Conservation (phyloP, 1,140 invertebrate species). For the Drosophila saltans region DNA sequence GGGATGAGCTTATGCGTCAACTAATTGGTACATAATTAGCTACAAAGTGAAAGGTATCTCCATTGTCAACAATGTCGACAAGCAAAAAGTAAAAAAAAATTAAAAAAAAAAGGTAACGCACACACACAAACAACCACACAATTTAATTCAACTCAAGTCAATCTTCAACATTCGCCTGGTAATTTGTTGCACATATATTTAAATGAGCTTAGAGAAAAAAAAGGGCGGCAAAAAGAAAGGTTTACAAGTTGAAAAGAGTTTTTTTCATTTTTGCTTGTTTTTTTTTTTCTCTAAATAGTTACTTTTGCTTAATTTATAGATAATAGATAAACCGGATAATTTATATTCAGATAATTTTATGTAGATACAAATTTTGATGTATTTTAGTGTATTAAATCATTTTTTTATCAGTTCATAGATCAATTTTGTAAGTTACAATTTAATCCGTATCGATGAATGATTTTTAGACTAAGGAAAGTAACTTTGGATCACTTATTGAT, state of each 20-base stretch:
- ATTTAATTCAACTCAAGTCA: background rate
- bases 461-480: no score
- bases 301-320: no score
- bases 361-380: no score
- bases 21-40: slow-evolving; percentile 67
- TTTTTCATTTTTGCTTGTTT: background rate
- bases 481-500: no score
- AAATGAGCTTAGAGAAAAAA: background rate
- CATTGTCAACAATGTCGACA: slow-evolving; percentile 15
- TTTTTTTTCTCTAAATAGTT: no score
- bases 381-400: no score
- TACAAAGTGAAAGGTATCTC: slow-evolving; percentile 38
- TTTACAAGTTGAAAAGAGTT: background rate
- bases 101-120: slow-evolving; percentile 22
- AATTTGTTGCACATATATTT: background rate
- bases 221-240: background rate
- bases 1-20: slow-evolving; percentile 13
- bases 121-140: background rate
- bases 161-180: background rate
- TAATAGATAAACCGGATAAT: no score
- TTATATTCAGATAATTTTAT: no score
- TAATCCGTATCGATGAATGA: no score
- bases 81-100: no score
- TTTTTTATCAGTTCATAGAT: no score
- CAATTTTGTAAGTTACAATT: no score